Evolutionary conservation across 1,140 invertebrate species (phyloP).

Genomic region (Pseudachorutes palmiensis): DNA sequence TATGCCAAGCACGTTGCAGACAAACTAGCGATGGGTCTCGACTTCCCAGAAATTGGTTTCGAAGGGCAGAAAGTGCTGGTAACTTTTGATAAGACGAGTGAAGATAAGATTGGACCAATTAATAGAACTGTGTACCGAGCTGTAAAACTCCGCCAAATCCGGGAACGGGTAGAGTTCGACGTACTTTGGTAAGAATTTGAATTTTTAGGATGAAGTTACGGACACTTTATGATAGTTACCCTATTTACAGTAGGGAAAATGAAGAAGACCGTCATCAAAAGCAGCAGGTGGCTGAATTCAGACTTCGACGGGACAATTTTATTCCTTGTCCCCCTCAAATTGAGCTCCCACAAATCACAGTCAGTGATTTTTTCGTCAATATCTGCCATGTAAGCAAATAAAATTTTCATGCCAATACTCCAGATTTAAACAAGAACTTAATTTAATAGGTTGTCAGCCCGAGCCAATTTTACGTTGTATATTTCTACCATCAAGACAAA

Average conservation of each 20-base stretch:
- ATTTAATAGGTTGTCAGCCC: constrained; percentile 22
- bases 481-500: not conserved
- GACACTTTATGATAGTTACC: too few relatives aligned
- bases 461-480: constrained; percentile 32
- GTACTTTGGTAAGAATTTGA: constrained; percentile 28
- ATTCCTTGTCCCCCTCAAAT: constrained; percentile 15
- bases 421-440: too few relatives aligned
- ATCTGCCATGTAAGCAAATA: constrained; percentile 25
- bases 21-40: constrained; percentile 14
- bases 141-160: constrained; percentile 28
- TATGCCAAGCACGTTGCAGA: constrained; percentile 30
- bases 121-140: constrained; percentile 27
- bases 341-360: constrained; percentile 13
- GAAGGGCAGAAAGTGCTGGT: constrained; percentile 33
- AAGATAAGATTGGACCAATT: constrained; percentile 35
- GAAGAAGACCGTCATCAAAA: too few relatives aligned
- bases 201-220: too few relatives aligned
- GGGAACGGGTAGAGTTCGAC: constrained; percentile 25
- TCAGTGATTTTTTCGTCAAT: constrained; percentile 5
- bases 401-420: too few relatives aligned
- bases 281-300: not conserved
- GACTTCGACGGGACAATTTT: too few relatives aligned
- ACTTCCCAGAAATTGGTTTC: constrained; percentile 25
- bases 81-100: constrained; percentile 25
- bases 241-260: constrained; percentile 18